Evolutionary conservation across 1,140 invertebrate species (phyloP).

Genomic region (Acromyrmex heyeri): DNA sequence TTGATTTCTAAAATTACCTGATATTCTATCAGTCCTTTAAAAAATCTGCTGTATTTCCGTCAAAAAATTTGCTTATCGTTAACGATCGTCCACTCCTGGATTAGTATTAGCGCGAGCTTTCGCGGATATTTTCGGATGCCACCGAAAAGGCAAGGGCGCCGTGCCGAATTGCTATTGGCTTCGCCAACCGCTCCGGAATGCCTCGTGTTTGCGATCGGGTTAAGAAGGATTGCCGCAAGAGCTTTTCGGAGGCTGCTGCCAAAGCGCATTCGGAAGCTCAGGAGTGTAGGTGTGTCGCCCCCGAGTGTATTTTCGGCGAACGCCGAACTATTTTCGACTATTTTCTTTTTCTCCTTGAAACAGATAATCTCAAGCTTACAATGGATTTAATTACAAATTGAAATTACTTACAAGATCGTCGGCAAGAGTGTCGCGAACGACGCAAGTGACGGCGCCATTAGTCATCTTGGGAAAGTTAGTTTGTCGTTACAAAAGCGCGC

Average conservation of each 20-base stretch:
- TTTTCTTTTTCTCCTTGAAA: neutral
- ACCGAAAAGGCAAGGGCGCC: conserved; percentile 67
- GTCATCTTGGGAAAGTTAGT: conserved; percentile 7
- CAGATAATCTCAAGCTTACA: neutral
- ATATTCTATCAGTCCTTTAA: neutral
- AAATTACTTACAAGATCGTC: neutral
- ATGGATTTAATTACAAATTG: conserved; percentile 5
- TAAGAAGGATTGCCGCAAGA: conserved; percentile 62
- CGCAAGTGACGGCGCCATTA: neutral
- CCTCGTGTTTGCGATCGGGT: conserved; percentile 61
- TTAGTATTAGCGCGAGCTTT: conserved; percentile 43
- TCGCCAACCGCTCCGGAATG: conserved; percentile 51
- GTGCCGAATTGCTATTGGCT: conserved; percentile 59
- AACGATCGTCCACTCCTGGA: neutral
- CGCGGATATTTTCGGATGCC: conserved; percentile 58
- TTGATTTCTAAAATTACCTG: neutral
- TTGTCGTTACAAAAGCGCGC: conserved; percentile 6
- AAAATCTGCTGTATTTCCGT: neutral
- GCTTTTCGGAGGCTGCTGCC: conserved; percentile 54
- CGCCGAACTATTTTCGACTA: neutral
- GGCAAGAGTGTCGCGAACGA: neutral
- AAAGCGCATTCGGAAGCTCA: conserved; percentile 50
- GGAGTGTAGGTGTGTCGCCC: conserved; percentile 30
- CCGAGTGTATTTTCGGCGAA: conserved; percentile 53
- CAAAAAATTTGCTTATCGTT: neutral